Evolutionary conservation across 2,888 invertebrate genomes (phyloP), one percentile per base, ranked within the genome.

Genomic region (Perizoma flavofasciatum): DNA sequence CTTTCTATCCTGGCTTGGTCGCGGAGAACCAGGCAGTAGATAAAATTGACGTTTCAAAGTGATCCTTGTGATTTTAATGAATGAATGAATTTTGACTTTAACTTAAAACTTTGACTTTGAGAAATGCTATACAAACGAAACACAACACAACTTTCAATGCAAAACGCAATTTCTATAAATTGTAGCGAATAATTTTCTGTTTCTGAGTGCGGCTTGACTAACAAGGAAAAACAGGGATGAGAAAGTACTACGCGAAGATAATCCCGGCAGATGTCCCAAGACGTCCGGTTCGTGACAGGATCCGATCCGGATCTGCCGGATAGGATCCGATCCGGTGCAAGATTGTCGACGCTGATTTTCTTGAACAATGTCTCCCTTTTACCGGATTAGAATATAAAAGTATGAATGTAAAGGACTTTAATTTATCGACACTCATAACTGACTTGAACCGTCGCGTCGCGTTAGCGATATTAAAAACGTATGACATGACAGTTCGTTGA

Each of bases 301-400:
- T 79, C 78, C 79, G 80, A 79, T 82, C 80, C 79, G 77, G 62
- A 59, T 50, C 54, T 39, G 44, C 54, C 52, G 82, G 77, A 82
- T 83, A 83, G 86, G 79, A 85, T 79, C 72, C 67, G 64, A 66
- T 65, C 77, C 78, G 75, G 78, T 71, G 75, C 63, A 74, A 82
- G 88, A 88, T 88, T 82, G 82, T 82, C 79, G 79, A 73, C 79
- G 73, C 79, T 84, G 85, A 87, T 87, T 88, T 82, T 76, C 78
- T 79, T 77, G 76, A 79, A 83, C 83, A 86, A 82, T 81, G 73
- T 78, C 48, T 44, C 55, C 46, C 37, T 61, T 49, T 39, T 22
- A 44, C 55, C 49, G 11, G 49, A 22, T 22, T 22, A 49, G 54
- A 40, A 46, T 41, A 44, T 6, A 37, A 7, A 44, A 22, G 44